Evolutionary conservation across 1,140 invertebrate genomes (phyloP), one percentile per base, ranked within the genome.

Genomic region (Aplysia californica): DNA sequence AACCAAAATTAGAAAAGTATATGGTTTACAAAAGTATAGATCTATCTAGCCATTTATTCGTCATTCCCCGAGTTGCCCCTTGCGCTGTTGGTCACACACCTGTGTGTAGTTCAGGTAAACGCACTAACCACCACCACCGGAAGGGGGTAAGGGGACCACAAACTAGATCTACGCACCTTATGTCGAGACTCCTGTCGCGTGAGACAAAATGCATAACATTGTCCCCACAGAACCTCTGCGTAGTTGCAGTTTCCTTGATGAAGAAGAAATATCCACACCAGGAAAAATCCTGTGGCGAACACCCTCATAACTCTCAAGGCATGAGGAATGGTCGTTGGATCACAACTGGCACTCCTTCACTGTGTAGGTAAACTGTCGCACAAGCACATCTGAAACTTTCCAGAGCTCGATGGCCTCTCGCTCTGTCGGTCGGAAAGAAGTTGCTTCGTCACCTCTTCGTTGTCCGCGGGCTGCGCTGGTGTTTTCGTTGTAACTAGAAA

Each of bases 191-290:
- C 72, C 26, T 64, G 55, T 1, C n/a, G 41, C 23, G 59, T 64
- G n/a, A 58, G 69, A 58, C 56, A 72, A 33, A 58, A 56, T 23
- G 69, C 69, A n/a, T 58, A 72, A 31, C 50, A 59, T 36, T 68
- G 66, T 68, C 66, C 66, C 66, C 66, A 68, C 18, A 68, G 23
- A 41, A 68, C 50, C 23, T 68, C 66, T 2, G 66, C 66, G 50
- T 68, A 68, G 31, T 26, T 68, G 33, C 66, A 68, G 66, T 26
- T 55, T 56, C 55, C 44, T 15, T 21, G 41, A 21, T 71, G 69
- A 36, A 36, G 55, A 36, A 55, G 58, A 29, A 71, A 26, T 44
- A 68, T 39, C 36, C 36, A 68, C 39, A 44, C 23, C 1, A 68
- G 38, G 38, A 68, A 41, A 68, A 68, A n/a, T 2, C 35, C 66